phyloP scores from a whole-genome alignment of 2,888 invertebrate species.

The Drosophila suboccidentalis region DNA sequence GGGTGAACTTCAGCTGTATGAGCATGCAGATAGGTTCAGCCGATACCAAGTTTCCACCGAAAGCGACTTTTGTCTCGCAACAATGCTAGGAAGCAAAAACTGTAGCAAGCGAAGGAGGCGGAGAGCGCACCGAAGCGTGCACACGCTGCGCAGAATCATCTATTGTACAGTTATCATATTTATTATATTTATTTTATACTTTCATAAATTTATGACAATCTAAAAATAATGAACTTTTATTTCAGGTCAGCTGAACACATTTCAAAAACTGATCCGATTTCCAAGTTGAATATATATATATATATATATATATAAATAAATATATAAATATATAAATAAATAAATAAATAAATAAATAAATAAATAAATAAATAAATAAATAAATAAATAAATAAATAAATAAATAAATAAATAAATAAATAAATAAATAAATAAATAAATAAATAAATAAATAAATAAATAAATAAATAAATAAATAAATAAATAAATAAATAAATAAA shows the following conservation, averaged over 20 bases:
- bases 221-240: not conserved
- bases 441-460: too few species aligned
- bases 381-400: too few species aligned
- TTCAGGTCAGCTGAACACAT: not conserved
- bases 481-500: too few species aligned
- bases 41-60: slow-evolving; percentile 44
- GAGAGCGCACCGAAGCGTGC: slow-evolving; percentile 17
- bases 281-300: too few species aligned
- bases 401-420: too few species aligned
- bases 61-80: slow-evolving; percentile 56
- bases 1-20: slow-evolving; percentile 45
- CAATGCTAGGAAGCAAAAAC: slow-evolving; percentile 71
- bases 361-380: too few species aligned
- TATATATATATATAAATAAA: too few species aligned
- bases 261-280: too few species aligned
- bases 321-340: too few species aligned
- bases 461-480: too few species aligned
- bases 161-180: slow-evolving; percentile 2
- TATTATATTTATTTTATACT: slow-evolving; percentile 18
- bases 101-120: not conserved
- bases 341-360: too few species aligned
- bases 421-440: too few species aligned
- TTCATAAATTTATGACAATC: slow-evolving; percentile 11
- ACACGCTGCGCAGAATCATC: slow-evolving; percentile 23
- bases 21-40: slow-evolving; percentile 34